phyloP scores from a whole-genome alignment of 2,113 vertebrate genomes.

The Pelecanoides urinatrix region DNA sequence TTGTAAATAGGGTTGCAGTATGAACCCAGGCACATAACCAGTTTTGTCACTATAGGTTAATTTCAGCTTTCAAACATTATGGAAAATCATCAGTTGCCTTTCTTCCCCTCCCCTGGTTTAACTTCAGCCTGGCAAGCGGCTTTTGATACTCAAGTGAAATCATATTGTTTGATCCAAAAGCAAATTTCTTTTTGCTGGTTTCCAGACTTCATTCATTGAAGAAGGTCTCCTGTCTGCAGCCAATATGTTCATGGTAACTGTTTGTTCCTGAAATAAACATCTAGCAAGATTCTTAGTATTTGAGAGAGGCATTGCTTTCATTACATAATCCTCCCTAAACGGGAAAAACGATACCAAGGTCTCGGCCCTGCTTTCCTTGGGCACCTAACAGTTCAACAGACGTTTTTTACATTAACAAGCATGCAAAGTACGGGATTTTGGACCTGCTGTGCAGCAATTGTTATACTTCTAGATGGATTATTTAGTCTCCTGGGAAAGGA shows the following conservation, averaged over 20 bases:
- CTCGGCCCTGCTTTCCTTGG: not conserved
- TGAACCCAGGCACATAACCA: not conserved
- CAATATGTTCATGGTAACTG: slow-evolving; percentile 32
- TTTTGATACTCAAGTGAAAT: slow-evolving; percentile 8
- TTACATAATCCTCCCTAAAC: slow-evolving; percentile 30
- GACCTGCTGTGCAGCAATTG: not conserved
- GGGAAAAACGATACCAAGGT: not conserved
- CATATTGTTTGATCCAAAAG: not conserved
- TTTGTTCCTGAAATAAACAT: slow-evolving; percentile 55
- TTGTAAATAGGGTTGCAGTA: not conserved
- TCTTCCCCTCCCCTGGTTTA: not conserved
- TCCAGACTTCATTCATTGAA: slow-evolving; percentile 12
- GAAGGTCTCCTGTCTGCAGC: slow-evolving; percentile 32
- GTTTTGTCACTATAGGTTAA: not conserved
- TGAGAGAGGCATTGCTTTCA: slow-evolving; percentile 43
- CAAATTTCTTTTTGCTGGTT: slow-evolving; percentile 24
- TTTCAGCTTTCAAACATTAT: not conserved
- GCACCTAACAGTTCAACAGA: not conserved
- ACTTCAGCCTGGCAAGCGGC: not conserved
- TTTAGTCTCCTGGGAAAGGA: slow-evolving; percentile 11
- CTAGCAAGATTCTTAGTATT: slow-evolving; percentile 13
- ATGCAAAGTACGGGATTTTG: not conserved
- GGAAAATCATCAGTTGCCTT: not conserved
- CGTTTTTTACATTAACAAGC: not conserved
- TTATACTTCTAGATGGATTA: not conserved